Base-by-base conservation (phyloP, 2,888 invertebrate species). In the Noctua janthe region DNA sequence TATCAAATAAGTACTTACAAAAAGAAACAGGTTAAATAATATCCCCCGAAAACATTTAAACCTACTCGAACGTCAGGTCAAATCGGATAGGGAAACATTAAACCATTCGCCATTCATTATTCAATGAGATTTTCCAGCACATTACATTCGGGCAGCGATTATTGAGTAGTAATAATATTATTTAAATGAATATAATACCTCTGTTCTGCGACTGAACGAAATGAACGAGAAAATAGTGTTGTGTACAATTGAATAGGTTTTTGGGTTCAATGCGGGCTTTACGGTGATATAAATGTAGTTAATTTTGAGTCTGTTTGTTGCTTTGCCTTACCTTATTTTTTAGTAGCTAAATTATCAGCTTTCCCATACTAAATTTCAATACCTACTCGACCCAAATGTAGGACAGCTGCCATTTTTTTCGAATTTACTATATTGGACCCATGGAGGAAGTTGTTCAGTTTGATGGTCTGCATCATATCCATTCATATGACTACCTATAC, bases 131-230 rank as follows among this genome's bases (percentile, higher is more conserved):
- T 80, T 82, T 81, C 84, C 76, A 69, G 5, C 71, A 84, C 88
- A 87, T 88, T 88, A 78, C 74, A 71, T 81, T 67, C 69, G 47
- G 49, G 62, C 89, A 71, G 67, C 56, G 75, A 77, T 87, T 83
- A 87, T 86, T 82, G 74, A 74, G 64, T 49, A 75, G 56, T 71
- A 71, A 85, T 76, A 80, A 76, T 76, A 70, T 74, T 76, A 78
- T 81, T 81, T 74, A 84, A 72, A 79, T 79, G 71, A 80, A 81
- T 64, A 77, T 71, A 81, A 81, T 80, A n/a, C 73, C 78, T 73
- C 29, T 73, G 72, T 74, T 62, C 29, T 66, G 69, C 64, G 67
- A 75, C 4, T 80, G 62, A 82, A 77, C 54, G 70, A 62, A 64
- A 66, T 80, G 75, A 66, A 17, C 39, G 71, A 74, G 49, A 54